Base-by-base conservation (phyloP, 2,888 invertebrate species). In the Euclidia mi region DNA sequence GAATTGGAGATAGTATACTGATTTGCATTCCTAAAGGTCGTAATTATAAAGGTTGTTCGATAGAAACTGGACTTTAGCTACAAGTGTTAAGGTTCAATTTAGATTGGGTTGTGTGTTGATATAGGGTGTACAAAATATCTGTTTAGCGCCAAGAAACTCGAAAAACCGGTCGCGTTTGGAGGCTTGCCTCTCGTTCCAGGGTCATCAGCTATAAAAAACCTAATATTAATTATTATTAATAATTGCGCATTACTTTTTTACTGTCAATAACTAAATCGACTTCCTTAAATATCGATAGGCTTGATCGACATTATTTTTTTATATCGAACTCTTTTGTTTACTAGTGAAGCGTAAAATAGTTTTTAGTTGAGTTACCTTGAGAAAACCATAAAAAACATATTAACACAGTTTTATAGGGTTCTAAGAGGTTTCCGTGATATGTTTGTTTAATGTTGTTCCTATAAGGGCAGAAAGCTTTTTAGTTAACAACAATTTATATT, bases 121-220 rank as follows among this genome's bases (percentile, higher is more conserved):
- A 44, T 75, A 70, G 0, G 65, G 12, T 62, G 53, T 61, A 50
- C n/a, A 31, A 58, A 56, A 58, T 41, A 65, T 72, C 40, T 55
- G 32, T 52, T 79, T 72, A 56, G 72, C 59, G 63, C 59, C 76
- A 73, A 74, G 76, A 71, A 87, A 89, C 87, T 85, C 49, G 86
- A 76, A 74, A 62, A 85, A 90, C 91, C 83, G 86, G 90, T 89
- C 77, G 67, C 58, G 72, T 76, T 79, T 75, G 88, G 88, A 90
- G 90, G 89, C 89, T 88, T 84, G 90, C 73, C 85, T 79, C 82
- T 78, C 78, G 73, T 51, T 61, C 44, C 84, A 88, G 90, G 91
- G 90, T 79, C 83, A 78, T 81, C 89, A 83, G 55, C 45, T 31
- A 25, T 25, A 59, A 56, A 72, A 72, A 74, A 75, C 66, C 49